Percentiles rank a stretch among this genome's conserved stretches.
Conservation (phyloP, 2,113 vertebrate genomes). For the Pandion haliaetus region DNA sequence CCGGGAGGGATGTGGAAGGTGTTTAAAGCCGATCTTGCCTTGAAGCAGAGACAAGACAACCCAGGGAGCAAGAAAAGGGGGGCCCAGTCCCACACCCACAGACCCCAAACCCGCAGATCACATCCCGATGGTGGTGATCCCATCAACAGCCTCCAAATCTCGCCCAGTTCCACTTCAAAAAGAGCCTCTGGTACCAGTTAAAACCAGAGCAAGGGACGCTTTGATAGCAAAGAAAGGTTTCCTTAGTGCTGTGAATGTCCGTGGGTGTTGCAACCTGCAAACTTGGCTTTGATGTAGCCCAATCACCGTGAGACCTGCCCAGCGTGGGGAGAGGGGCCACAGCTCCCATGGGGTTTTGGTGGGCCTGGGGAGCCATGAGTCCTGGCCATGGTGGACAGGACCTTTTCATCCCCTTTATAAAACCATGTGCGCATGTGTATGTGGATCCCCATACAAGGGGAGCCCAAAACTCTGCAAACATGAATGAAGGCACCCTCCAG, state of each 20-base stretch:
- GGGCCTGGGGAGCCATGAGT: fast-evolving
- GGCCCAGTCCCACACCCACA: fast-evolving
- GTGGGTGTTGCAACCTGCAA: not conserved
- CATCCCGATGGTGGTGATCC: not conserved
- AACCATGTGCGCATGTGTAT: not conserved
- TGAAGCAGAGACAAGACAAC: not conserved
- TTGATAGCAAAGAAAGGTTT: not conserved
- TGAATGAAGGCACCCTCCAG: not conserved
- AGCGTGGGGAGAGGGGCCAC: fast-evolving
- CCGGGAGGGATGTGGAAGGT: not conserved
- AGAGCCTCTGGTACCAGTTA: not conserved
- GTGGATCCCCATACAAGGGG: not conserved
- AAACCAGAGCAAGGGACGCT: not conserved
- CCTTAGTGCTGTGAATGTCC: not conserved
- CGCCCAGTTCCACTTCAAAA: not conserved
- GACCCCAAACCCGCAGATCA: not conserved
- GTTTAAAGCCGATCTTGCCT: not conserved
- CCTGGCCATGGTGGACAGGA: not conserved
- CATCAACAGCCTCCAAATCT: not conserved
- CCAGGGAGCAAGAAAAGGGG: not conserved
- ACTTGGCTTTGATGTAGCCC: not conserved
- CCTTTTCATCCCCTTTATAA: not conserved
- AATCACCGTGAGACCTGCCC: not conserved
- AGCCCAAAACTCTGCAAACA: not conserved
- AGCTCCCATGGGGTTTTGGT: not conserved